phyloP scores from a whole-genome alignment of 2,113 vertebrate species.

The Tachysurus vachellii region DNA sequence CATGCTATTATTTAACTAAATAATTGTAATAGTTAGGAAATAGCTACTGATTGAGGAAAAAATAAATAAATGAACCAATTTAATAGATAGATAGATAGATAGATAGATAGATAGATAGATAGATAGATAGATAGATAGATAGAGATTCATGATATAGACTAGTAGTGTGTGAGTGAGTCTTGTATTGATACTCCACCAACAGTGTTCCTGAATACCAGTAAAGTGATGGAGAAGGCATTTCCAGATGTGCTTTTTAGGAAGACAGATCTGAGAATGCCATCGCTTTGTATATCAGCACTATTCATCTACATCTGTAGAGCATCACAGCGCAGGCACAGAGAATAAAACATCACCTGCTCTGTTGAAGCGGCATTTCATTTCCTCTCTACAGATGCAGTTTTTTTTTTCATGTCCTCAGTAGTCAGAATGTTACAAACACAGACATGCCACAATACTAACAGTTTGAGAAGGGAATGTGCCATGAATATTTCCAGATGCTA shows the following conservation, averaged over 20 bases:
- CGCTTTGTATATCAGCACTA: conserved; percentile 15
- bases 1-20: too few species aligned
- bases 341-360: conserved; percentile 27
- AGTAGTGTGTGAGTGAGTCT: not conserved
- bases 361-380: conserved; percentile 24
- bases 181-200: conserved; percentile 19
- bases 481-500: conserved; percentile 55
- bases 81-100: too few species aligned
- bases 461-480: conserved; percentile 34
- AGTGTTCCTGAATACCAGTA: conserved; percentile 10
- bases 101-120: too few species aligned
- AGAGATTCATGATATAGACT: too few species aligned
- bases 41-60: too few species aligned
- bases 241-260: conserved; percentile 20
- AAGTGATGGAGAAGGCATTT: not conserved
- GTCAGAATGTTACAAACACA: conserved; percentile 37
- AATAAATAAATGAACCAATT: too few species aligned
- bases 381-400: conserved; percentile 24
- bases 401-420: conserved; percentile 28
- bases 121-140: too few species aligned
- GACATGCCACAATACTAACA: conserved; percentile 18
- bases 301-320: conserved; percentile 27
- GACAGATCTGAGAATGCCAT: not conserved
- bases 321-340: not conserved
- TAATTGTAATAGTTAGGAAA: too few species aligned